These are phyloP conservation scores for Drosophila sechellia DNA, from an alignment of 1,140 invertebrate species.

Conservation along the genomic window DNA sequence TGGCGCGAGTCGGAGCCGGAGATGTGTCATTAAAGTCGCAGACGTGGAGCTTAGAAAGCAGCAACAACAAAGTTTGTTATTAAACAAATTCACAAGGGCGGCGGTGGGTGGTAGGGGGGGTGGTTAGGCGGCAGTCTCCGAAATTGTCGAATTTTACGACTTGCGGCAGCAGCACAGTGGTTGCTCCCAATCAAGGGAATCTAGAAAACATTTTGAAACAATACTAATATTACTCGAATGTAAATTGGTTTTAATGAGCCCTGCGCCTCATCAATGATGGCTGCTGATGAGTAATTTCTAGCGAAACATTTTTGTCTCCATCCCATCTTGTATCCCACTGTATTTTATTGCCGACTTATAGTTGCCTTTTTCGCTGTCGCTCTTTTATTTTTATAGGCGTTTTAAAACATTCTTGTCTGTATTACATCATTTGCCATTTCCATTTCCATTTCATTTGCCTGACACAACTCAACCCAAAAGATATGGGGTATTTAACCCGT, in stretches of 20 bases:
- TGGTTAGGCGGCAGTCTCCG: slow-evolving; percentile 1
- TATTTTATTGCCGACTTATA: slow-evolving; percentile 19
- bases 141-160: slow-evolving; percentile 8
- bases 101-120: not conserved
- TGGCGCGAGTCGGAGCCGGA: not conserved
- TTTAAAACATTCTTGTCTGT: slow-evolving; percentile 45
- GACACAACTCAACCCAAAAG: slow-evolving; percentile 10
- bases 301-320: not conserved
- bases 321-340: slow-evolving; percentile 28
- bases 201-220: not conserved
- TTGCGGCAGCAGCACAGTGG: slow-evolving; percentile 1
- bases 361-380: not conserved
- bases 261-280: not conserved
- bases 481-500: slow-evolving; percentile 18
- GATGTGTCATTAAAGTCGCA: slow-evolving; percentile 41
- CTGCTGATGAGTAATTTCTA: slow-evolving; percentile 18
- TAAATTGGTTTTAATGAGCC: not conserved
- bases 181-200: not conserved
- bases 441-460: slow-evolving; percentile 19
- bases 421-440: slow-evolving; percentile 43
- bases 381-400: slow-evolving; percentile 45
- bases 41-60: slow-evolving; percentile 14
- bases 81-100: slow-evolving; percentile 32
- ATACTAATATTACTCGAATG: not conserved
- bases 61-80: slow-evolving; percentile 40